phyloP scores from a whole-genome alignment of 2,113 vertebrate genomes.

The Dasypus novemcinctus region DNA sequence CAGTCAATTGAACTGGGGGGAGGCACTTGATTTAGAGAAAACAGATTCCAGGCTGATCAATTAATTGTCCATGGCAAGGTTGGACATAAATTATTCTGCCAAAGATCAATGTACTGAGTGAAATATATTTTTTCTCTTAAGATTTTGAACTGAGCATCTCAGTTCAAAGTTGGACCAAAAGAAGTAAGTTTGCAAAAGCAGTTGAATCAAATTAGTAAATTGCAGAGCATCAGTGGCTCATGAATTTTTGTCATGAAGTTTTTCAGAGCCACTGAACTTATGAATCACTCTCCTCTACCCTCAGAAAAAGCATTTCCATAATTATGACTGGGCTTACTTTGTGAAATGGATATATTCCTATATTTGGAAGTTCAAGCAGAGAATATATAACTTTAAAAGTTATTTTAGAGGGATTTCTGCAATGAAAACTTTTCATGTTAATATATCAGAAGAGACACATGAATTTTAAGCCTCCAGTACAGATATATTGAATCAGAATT shows the following conservation, averaged over 20 bases:
- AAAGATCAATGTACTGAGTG: background rate
- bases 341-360: background rate
- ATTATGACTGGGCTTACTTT: conserved; percentile 16
- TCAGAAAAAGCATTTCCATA: conserved; percentile 40
- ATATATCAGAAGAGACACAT: background rate
- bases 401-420: background rate
- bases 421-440: background rate
- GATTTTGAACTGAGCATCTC: background rate
- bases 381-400: background rate
- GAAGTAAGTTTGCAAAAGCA: background rate
- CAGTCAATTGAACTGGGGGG: background rate
- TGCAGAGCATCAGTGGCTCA: conserved; percentile 2
- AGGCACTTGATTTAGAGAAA: background rate
- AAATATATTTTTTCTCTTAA: conserved; percentile 34
- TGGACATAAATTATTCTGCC: background rate
- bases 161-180: background rate
- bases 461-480: background rate
- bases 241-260: conserved; percentile 2
- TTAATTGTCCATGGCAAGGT: background rate
- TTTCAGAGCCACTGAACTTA: conserved; percentile 20
- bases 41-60: background rate
- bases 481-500: background rate
- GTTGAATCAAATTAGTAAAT: conserved; percentile 15
- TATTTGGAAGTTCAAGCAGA: background rate
- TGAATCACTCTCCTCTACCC: conserved; percentile 21